phyloP scores from a whole-genome alignment of 1,140 invertebrate genomes.

The Adelges cooleyi region DNA sequence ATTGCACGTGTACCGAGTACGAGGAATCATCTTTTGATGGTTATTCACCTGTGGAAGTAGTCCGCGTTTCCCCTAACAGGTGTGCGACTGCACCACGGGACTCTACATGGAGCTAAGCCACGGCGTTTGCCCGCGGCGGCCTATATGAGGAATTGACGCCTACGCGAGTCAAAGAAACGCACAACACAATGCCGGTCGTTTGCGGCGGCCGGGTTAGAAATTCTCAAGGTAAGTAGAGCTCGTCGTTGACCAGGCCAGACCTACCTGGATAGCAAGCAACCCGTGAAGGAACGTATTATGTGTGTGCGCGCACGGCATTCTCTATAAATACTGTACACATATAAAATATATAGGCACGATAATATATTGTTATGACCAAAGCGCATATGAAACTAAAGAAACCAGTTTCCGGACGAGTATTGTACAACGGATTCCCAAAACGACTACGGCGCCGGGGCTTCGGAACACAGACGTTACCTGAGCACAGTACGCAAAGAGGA shows the following conservation, averaged over 20 bases:
- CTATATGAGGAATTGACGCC: slow-evolving; percentile 7
- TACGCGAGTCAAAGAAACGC: background rate
- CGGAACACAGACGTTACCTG: too few species aligned
- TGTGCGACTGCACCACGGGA: background rate
- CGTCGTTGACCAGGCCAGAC: background rate
- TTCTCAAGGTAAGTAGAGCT: slow-evolving; percentile 22
- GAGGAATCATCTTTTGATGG: background rate
- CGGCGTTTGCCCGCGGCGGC: slow-evolving; percentile 2
- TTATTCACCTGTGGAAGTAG: slow-evolving; percentile 3
- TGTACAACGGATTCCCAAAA: slow-evolving; percentile 17
- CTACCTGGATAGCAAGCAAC: background rate
- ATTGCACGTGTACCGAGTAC: background rate
- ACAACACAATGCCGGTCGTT: too few species aligned
- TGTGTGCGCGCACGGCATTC: background rate
- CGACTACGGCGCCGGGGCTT: background rate
- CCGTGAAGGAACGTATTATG: background rate
- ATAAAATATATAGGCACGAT: background rate
- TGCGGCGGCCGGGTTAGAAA: slow-evolving; percentile 11
- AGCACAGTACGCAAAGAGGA: too few species aligned
- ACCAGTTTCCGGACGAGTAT: background rate
- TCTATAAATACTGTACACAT: background rate
- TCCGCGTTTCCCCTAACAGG: background rate
- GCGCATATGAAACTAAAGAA: background rate
- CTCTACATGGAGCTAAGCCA: background rate
- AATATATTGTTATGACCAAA: background rate